These are phyloP conservation scores for Plestiodon gilberti DNA, from an alignment of 2,113 vertebrate species.

Conservation along the genomic window DNA sequence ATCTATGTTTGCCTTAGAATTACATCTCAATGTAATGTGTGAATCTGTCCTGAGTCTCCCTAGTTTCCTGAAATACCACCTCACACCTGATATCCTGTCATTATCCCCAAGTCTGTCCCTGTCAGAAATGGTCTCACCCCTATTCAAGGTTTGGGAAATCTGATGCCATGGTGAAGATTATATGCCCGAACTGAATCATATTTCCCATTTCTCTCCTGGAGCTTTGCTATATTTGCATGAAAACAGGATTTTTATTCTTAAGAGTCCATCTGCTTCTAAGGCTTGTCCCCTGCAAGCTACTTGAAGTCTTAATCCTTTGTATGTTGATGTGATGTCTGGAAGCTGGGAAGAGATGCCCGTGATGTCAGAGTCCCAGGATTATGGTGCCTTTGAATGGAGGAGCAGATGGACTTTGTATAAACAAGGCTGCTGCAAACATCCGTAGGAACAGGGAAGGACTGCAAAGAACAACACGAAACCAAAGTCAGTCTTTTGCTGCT, in stretches of 20 bases:
- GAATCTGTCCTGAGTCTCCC: background rate
- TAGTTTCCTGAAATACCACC: background rate
- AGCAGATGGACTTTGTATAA: slow-evolving; percentile 65
- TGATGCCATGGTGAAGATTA: slow-evolving; percentile 17
- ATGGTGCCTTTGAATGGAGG: slow-evolving; percentile 41
- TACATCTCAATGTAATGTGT: background rate
- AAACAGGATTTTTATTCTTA: slow-evolving; percentile 63
- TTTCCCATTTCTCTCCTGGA: slow-evolving; percentile 27
- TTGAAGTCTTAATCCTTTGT: slow-evolving; percentile 66
- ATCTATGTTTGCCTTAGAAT: background rate
- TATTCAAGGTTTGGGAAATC: background rate
- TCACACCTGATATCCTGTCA: background rate
- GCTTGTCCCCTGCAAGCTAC: slow-evolving; percentile 49
- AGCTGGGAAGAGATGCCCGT: slow-evolving; percentile 25
- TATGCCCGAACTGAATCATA: background rate
- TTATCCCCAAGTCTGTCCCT: background rate
- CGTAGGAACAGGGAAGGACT: background rate
- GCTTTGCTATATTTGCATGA: slow-evolving; percentile 56
- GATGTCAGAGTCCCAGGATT: slow-evolving; percentile 48
- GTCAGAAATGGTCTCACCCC: background rate
- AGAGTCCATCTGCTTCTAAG: slow-evolving; percentile 67
- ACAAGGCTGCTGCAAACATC: slow-evolving; percentile 34
- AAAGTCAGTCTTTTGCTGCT: background rate
- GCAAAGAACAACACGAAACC: background rate
- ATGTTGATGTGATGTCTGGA: slow-evolving; percentile 29